A percentile compares a stretch with the other conserved stretches of the same genome.
These are phyloP conservation scores for Ciconia stormi DNA, from an alignment of 2,113 vertebrate genomes.

Conservation along the genomic window DNA sequence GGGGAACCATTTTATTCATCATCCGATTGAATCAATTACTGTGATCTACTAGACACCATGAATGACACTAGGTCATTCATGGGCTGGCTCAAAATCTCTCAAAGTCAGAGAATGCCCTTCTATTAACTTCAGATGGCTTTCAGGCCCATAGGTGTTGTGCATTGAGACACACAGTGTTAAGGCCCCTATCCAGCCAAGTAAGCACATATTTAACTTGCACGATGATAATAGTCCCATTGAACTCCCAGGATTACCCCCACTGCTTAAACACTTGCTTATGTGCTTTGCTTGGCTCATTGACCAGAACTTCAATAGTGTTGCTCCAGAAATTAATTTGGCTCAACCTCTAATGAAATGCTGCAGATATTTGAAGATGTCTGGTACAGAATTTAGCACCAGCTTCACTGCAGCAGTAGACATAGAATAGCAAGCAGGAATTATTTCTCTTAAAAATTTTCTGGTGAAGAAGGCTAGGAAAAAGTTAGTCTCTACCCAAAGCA, in stretches of 20 bases:
- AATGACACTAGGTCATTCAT: background rate
- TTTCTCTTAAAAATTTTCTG: background rate
- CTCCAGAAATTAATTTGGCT: slow-evolving; percentile 4
- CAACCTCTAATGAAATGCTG: background rate
- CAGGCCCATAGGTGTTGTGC: background rate
- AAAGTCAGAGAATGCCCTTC: background rate
- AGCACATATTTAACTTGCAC: background rate
- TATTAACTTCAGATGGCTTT: background rate
- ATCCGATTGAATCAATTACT: background rate
- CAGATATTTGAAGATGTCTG: background rate
- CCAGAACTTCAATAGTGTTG: background rate
- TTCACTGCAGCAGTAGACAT: background rate
- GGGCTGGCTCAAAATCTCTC: background rate
- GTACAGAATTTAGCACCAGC: background rate
- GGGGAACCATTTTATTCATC: background rate
- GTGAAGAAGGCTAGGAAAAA: background rate
- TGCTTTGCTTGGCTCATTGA: background rate
- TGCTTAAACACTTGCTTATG: background rate
- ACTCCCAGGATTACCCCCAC: background rate
- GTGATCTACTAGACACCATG: background rate
- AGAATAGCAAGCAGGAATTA: background rate
- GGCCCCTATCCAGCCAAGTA: background rate
- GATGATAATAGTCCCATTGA: background rate
- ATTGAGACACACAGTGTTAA: background rate
- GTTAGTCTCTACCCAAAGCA: background rate